phyloP scores from a whole-genome alignment of 1,140 invertebrate species.

The Melanaphis sacchari region DNA sequence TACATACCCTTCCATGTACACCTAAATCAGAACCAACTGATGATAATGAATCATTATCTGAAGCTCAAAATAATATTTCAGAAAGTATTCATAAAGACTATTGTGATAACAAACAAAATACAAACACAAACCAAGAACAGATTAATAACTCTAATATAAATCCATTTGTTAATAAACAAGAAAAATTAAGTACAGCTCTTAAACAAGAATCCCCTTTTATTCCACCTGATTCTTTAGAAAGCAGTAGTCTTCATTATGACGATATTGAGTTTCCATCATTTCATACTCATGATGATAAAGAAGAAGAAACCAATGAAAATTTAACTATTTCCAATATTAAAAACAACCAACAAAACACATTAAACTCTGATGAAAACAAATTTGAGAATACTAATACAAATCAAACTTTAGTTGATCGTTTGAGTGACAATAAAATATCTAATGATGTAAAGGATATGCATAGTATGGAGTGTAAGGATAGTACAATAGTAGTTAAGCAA shows the following conservation, averaged over 20 bases:
- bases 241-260: not conserved
- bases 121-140: not conserved
- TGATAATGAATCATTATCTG: not conserved
- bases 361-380: not conserved
- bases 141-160: not conserved
- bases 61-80: slow-evolving; percentile 18
- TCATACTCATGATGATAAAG: not conserved
- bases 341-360: not conserved
- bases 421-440: not conserved
- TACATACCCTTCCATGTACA: slow-evolving; percentile 21
- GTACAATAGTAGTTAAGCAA: not conserved
- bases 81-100: not conserved
- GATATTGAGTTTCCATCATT: slow-evolving; percentile 11
- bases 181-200: slow-evolving; percentile 22
- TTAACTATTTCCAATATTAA: not conserved
- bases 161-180: not conserved
- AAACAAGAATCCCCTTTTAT: not conserved
- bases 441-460: not conserved
- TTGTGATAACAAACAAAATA: not conserved
- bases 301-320: not conserved
- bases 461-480: not conserved
- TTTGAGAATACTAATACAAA: not conserved
- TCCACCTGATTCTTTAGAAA: not conserved
- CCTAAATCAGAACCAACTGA: not conserved
- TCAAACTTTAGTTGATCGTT: not conserved